Base-by-base conservation (phyloP, 1,140 invertebrate genomes). In the Drosophila bocki region DNA sequence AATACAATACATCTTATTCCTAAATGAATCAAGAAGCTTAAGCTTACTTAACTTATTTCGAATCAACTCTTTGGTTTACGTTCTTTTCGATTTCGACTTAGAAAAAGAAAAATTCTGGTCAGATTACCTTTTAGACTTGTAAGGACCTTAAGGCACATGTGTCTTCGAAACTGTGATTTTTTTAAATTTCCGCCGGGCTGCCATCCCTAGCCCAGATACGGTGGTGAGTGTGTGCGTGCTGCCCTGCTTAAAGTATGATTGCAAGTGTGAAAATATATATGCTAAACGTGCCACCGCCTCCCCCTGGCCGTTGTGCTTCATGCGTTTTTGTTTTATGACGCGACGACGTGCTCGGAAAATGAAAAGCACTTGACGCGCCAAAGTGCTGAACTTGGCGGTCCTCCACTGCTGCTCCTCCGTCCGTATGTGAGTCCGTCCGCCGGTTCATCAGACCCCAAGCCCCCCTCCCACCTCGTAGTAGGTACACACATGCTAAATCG, bases 231-330 rank as follows among this genome's bases (percentile, higher is more conserved):
- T 50, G 68, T 59, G 60, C 58, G 29, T 78, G 76, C 51, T 67
- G 82, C 63, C 48, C 67, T 84, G 84, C 80, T 88, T 87, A 87
- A 87, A 88, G 83, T 87, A 87, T 87, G 83, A 87, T 87, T 87
- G 83, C 83, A 87, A 88, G 83, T 87, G 83, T 87, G 83, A 87
- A 84, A 88, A 87, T 88, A 87, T 87, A 88, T 87, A 88, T 87
- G 84, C 80, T 87, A 87, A 87, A 84, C 85, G 83, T 88, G 84
- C 70, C 19, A 56, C 13, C 53, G 53, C 53, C 53, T 58, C 82
- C 53, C 32, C 32, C 22, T 50, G 54, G 15, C 67, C 76, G 65
- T 71, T 78, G 65, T 50, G 76, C 75, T 71, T 44, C 53, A 72
- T 78, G 75, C 76, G 82, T 87, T 87, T 87, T 87, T 87, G 84